Evolutionary conservation across 2,888 invertebrate genomes (phyloP), one percentile per base, ranked within the genome.

Genomic region (Caenorhabditis sinica): DNA sequence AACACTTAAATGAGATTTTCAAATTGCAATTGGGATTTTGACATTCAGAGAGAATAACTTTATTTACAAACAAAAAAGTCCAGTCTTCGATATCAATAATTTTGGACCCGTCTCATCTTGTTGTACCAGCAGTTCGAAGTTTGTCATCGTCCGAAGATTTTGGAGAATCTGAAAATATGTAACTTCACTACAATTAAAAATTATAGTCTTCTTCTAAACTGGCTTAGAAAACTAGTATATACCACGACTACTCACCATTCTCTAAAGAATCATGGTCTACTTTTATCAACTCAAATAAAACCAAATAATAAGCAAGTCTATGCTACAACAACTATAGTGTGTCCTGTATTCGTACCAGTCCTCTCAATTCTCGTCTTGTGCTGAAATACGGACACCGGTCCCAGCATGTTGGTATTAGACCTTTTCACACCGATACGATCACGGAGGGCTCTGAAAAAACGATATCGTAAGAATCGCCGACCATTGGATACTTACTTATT

Each of bases 401-500:
- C 82, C 36, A 68, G 56, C 20, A 51, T 49, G 0, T 56, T 76
- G 9, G 51, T 74, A 5, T n/a, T 49, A 13, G 76, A 73, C 17
- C 76, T 33, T 68, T 82, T 82, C 17, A 77, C 76, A 4, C 76
- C 68, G 28, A 86, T 74, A 9, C 83, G 71, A 13, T 86, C 83
- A 17, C 86, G 75, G 11, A 86, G 82, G 15, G 86, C 83, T 80
- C 85, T 85, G 75, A 8, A 74, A 82, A 60, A 30, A 33, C 25
- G 28, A 23, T 40, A 65, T 17, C 23, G 40, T 15, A 69, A 53
- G 45, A 63, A 68, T 53, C 11, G 2, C 17, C 20, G 6, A 60
- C 33, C 33, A n/a, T 45, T 45, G 5, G 20, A 53, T 51, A 61
- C 86, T 69, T 58, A 88, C 89, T 85, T 84, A 45, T 90, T 90